Conservation (phyloP, 2,888 invertebrate genomes). For the Strigamia crassipes region DNA sequence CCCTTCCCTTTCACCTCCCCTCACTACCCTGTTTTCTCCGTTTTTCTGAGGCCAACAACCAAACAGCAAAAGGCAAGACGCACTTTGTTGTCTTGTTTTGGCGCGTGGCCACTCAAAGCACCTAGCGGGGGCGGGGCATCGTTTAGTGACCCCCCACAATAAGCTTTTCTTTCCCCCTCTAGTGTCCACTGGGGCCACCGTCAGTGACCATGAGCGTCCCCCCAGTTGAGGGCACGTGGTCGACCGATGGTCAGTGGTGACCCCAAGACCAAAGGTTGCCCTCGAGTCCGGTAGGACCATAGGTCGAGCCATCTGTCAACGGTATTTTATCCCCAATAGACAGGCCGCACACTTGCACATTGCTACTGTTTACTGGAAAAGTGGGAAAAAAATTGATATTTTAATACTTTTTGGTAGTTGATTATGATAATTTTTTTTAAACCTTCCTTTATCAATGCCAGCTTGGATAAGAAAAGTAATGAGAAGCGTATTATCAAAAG, state of each 20-base stretch:
- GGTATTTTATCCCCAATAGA: conserved; percentile 42
- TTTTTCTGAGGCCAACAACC: conserved; percentile 40
- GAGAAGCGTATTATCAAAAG: not conserved
- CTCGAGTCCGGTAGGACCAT: conserved; percentile 40
- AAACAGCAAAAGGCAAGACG: conserved; percentile 42
- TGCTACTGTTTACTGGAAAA: conserved; percentile 24
- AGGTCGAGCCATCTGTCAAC: conserved; percentile 40
- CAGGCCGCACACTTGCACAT: conserved; percentile 28
- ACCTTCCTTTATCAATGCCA: not conserved
- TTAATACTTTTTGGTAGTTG: not conserved
- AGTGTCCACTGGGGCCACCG: conserved; percentile 35
- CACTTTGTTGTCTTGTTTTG: conserved; percentile 40
- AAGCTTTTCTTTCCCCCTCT: conserved; percentile 35
- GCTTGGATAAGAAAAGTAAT: not conserved
- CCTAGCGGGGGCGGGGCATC: conserved; percentile 42
- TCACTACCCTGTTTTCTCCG: conserved; percentile 38
- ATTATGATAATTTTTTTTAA: not conserved
- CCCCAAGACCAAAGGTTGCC: conserved; percentile 42
- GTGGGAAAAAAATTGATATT: not conserved
- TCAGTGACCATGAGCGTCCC: conserved; percentile 30
- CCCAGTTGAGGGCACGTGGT: conserved; percentile 35
- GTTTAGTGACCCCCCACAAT: conserved; percentile 38
- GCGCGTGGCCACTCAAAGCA: conserved; percentile 42
- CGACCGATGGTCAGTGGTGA: conserved; percentile 38
- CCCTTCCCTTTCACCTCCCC: conserved; percentile 34